Evolutionary conservation across 1,140 invertebrate genomes (phyloP).

Genomic region (Musca domestica): DNA sequence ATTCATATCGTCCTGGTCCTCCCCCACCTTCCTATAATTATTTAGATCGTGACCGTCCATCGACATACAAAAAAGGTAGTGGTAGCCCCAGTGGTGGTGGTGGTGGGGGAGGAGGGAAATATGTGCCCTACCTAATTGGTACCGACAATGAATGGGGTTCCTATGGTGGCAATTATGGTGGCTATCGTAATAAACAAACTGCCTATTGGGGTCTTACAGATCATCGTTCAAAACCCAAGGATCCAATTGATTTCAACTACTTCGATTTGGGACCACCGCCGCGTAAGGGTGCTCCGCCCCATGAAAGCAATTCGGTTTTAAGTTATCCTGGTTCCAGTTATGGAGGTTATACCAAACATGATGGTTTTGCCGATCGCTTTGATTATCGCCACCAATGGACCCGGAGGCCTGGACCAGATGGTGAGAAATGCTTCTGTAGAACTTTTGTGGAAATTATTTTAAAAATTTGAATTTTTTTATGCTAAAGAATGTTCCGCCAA

Average conservation of each 20-base stretch:
- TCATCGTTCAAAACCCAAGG: conserved; percentile 41
- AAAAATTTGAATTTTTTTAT: conserved; percentile 3
- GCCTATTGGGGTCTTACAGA: conserved; percentile 46
- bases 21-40: conserved; percentile 37
- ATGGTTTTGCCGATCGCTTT: conserved; percentile 36
- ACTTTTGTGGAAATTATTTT: too few relatives aligned
- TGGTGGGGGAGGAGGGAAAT: conserved; percentile 33
- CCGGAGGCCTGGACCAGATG: conserved; percentile 48
- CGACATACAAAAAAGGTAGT: conserved; percentile 33
- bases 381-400: conserved; percentile 48
- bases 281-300: conserved; percentile 28
- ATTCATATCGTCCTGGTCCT: conserved; percentile 30
- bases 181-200: conserved; percentile 43
- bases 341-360: conserved; percentile 38
- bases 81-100: too few relatives aligned
- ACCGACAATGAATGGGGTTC: conserved; percentile 43
- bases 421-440: conserved; percentile 29
- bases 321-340: conserved; percentile 48
- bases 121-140: conserved; percentile 48
- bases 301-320: conserved; percentile 41
- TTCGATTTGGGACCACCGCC: conserved; percentile 39
- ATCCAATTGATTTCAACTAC: conserved; percentile 49
- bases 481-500: conserved; percentile 71
- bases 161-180: conserved; percentile 54
- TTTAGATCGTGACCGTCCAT: conserved; percentile 44